These are phyloP conservation scores for Elephas maximus DNA, from an alignment of 2,113 vertebrate genomes.

Conservation along the genomic window DNA sequence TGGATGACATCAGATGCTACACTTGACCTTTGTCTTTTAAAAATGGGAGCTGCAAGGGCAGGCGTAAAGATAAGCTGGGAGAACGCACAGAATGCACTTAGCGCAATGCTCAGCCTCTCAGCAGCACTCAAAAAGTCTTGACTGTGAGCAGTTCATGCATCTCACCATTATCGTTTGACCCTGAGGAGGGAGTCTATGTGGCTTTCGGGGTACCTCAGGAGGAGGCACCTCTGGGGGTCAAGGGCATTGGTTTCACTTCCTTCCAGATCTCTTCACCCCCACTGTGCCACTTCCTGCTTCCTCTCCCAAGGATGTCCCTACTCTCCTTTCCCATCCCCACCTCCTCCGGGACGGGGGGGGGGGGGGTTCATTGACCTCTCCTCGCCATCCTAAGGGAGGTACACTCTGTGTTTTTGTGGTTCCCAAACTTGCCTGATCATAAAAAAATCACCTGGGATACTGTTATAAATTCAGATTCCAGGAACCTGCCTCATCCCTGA, in stretches of 20 bases:
- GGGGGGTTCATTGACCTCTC: neutral
- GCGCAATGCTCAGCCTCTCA: neutral
- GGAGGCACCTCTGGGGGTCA: neutral
- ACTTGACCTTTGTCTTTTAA: neutral
- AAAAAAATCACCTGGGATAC: neutral
- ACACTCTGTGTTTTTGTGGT: neutral
- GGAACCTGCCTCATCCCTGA: neutral
- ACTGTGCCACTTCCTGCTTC: neutral
- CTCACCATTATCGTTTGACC: neutral
- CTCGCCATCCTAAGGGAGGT: neutral
- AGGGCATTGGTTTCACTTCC: neutral
- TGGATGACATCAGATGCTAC: neutral
- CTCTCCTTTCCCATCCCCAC: neutral
- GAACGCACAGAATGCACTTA: fast-evolving
- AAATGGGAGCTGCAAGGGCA: neutral
- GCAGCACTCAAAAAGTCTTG: neutral
- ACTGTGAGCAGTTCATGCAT: neutral
- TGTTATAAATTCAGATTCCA: neutral
- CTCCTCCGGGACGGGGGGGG: too few relatives aligned
- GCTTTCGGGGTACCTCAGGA: neutral
- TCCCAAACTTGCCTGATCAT: neutral
- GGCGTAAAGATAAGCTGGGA: neutral
- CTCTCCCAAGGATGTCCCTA: too few relatives aligned
- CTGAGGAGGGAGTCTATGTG: neutral
- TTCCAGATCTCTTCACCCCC: neutral